Evolutionary conservation across 2,797 vertebrate species (phyloP).

Genomic region (Chaetophractus vellerosus): DNA sequence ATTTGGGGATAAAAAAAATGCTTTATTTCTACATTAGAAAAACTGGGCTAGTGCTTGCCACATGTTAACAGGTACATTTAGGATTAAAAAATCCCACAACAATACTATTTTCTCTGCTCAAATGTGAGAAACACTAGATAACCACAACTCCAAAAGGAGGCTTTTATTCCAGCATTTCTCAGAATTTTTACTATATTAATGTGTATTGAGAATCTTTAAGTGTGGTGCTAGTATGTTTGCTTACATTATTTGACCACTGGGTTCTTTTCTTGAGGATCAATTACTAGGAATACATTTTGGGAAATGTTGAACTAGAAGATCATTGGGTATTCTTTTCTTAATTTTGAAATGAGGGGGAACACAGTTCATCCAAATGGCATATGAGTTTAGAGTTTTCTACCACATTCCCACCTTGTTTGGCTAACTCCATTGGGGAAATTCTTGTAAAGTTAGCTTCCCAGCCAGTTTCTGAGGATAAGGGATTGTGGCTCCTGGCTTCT

Average conservation of each 20-base stretch:
- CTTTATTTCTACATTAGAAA: slow-evolving; percentile 1
- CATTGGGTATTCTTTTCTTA: background rate
- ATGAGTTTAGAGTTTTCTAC: slow-evolving; percentile 37
- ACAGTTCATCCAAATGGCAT: background rate
- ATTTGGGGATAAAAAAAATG: background rate
- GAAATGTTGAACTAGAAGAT: background rate
- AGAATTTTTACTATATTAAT: background rate
- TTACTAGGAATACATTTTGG: slow-evolving; percentile 20
- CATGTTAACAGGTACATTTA: background rate
- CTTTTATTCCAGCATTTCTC: background rate
- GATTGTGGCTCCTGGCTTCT: background rate
- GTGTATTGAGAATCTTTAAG: background rate
- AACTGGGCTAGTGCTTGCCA: background rate
- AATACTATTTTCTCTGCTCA: background rate
- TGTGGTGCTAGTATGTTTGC: background rate
- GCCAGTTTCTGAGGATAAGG: background rate
- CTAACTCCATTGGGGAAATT: background rate
- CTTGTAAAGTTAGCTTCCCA: background rate
- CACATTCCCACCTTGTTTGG: background rate
- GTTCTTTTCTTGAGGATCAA: background rate
- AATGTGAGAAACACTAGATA: background rate
- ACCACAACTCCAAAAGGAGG: background rate
- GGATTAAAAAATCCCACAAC: background rate
- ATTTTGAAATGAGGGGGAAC: slow-evolving; percentile 37
- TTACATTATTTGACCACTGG: slow-evolving; percentile 17